Base-by-base conservation (phyloP, 2,113 vertebrate species). In the Antechinus stuartii region DNA sequence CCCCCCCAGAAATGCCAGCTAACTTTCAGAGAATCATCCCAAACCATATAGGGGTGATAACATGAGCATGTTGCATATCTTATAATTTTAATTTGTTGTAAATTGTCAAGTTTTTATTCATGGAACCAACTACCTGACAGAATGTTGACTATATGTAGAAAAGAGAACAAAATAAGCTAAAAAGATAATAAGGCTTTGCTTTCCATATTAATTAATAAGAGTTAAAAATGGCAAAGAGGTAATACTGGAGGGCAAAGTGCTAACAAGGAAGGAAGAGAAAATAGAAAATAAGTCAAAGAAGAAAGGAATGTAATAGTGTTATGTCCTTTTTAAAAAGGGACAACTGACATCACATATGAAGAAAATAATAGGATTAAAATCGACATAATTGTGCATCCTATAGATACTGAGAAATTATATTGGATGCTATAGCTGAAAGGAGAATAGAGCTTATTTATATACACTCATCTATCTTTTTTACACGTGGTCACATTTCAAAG, bases 351-450 rank as follows among this genome's bases (percentile, higher is more conserved):
- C 19, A 42, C 35, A 84, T 42, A 14, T 22, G 68, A 84, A 7
- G 16, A 84, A 84, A 84, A 84, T 84, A 22, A 42, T 84, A 6
- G 90, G 89, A 90, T 35, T 23, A 92, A 92, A 35, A 61, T n/a
- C 25, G 93, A 30, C 0, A 93, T 1, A 49, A 52, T 90, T 91
- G 92, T 84, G 35, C 0, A 22, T 84, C n/a, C 42, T 84, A 84
- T 6, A 84, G 7, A 84, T 84, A 84, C 16, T 84, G 61, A 26
- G n/a, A 53, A 68, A 26, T 90, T 94, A 57, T 27, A 8, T 42
- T n/a, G 95, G 92, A 61, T n/a, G 91, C 1, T 54, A n/a, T 76
- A 68, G 14, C 55, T 57, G 68, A 92, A 92, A 90, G 76, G 27
- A 19, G 90, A 68, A 90, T 47, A 47, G n/a, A 84, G 19, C 19